These are phyloP conservation scores for Sycon ciliatum DNA, from an alignment of 37 sponge, comb jelly and placozoan genomes.

Conservation along the genomic window DNA sequence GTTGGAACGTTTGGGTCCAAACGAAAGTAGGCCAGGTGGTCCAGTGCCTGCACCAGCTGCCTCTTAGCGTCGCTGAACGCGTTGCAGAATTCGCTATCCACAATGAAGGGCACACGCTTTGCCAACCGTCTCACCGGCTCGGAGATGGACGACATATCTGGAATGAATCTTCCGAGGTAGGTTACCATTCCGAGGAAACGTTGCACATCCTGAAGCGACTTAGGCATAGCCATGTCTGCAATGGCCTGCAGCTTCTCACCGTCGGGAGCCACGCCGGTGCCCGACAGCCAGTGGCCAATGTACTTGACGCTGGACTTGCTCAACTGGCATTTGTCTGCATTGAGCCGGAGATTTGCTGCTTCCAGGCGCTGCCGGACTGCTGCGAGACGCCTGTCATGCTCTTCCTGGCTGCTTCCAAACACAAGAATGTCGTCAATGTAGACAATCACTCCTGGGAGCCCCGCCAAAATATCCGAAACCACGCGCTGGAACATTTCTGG, in stretches of 20 bases:
- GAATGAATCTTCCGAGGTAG: neutral
- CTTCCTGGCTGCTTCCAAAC: too few species aligned
- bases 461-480: conserved; percentile 27
- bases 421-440: conserved; percentile 30
- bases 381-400: conserved; percentile 30
- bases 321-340: conserved; percentile 19
- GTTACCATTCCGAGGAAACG: conserved; percentile 21
- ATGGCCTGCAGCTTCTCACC: conserved; percentile 45
- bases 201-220: conserved; percentile 24
- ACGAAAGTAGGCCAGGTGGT: too few species aligned
- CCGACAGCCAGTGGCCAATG: conserved; percentile 41
- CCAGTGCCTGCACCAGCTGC: too few species aligned
- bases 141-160: too few species aligned
- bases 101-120: too few species aligned
- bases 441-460: conserved; percentile 25
- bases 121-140: too few species aligned
- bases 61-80: too few species aligned
- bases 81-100: too few species aligned
- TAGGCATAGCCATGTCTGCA: conserved; percentile 42
- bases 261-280: conserved; percentile 36
- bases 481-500: conserved; percentile 40
- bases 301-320: conserved; percentile 29
- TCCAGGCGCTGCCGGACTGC: conserved; percentile 15
- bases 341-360: conserved; percentile 21
- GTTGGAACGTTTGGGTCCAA: too few species aligned